Conservation (phyloP, 2,797 vertebrate species). For the Siniperca obscura region DNA sequence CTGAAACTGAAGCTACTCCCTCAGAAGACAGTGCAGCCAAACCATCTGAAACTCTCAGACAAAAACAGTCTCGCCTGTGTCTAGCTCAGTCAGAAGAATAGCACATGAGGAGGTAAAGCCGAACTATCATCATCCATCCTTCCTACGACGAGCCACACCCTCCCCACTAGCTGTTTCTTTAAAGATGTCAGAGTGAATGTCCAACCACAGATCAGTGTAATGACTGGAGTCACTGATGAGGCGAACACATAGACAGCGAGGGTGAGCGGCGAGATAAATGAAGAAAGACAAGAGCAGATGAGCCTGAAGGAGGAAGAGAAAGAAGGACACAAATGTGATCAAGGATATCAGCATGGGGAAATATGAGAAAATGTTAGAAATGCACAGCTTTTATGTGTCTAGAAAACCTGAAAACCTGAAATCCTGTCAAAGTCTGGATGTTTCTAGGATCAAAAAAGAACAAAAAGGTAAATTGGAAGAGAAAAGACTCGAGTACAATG, state of each 20-base stretch:
- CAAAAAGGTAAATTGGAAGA: slow-evolving; percentile 22
- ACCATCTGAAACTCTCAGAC: slow-evolving; percentile 12
- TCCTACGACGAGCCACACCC: slow-evolving; percentile 26
- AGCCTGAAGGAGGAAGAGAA: slow-evolving; percentile 26
- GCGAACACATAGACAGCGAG: slow-evolving; percentile 32
- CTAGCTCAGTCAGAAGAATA: neutral
- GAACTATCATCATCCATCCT: slow-evolving; percentile 31
- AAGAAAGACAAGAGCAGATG: slow-evolving; percentile 30
- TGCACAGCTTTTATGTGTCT: neutral
- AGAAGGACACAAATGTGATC: slow-evolving; percentile 24
- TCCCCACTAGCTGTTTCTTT: slow-evolving; percentile 48
- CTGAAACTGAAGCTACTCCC: slow-evolving; percentile 20
- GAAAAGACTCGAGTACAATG: slow-evolving; percentile 14
- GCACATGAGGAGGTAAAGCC: slow-evolving; percentile 1
- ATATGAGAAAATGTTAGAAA: neutral
- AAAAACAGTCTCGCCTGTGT: neutral
- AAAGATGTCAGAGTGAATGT: slow-evolving; percentile 54
- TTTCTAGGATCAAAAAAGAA: neutral
- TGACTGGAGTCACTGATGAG: slow-evolving; percentile 56
- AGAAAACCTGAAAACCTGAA: slow-evolving; percentile 12
- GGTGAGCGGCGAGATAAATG: slow-evolving; percentile 18
- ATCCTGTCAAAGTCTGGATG: neutral
- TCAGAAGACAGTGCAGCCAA: slow-evolving; percentile 7
- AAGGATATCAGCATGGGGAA: neutral
- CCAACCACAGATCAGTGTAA: slow-evolving; percentile 58